Conservation (phyloP, 1,140 invertebrate species). For the Drosophila arizonae region DNA sequence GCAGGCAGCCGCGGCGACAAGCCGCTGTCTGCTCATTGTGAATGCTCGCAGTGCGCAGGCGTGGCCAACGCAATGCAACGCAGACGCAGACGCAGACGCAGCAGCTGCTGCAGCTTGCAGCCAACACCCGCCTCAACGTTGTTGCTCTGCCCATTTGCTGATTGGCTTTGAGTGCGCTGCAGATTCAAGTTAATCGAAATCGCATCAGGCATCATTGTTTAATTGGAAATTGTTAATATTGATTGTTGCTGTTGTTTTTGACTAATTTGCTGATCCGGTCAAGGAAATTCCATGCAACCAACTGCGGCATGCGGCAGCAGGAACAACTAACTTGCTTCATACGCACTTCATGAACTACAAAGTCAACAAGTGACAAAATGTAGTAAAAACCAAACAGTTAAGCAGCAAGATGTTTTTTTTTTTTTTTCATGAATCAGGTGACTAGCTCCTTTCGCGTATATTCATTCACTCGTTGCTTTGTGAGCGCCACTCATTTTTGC, state of each 20-base stretch:
- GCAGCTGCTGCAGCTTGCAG: conserved; percentile 3
- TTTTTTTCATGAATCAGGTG: no score
- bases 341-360: neutral
- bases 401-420: neutral
- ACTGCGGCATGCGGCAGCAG: conserved; percentile 47
- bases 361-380: neutral
- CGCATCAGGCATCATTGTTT: conserved; percentile 58
- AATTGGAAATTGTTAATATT: conserved; percentile 63
- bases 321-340: conserved; percentile 14
- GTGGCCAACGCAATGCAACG: conserved; percentile 30
- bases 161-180: conserved; percentile 43
- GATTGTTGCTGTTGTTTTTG: conserved; percentile 8
- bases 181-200: conserved; percentile 55
- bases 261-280: conserved; percentile 25
- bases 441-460: no score
- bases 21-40: conserved; percentile 21
- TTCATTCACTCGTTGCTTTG: no score
- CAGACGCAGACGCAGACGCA: conserved; percentile 2
- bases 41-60: conserved; percentile 40
- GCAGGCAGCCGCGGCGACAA: conserved; percentile 31
- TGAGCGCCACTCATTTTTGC: no score
- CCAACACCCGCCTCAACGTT: conserved; percentile 31
- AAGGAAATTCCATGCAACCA: conserved; percentile 25
- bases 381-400: neutral
- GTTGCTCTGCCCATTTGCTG: conserved; percentile 43